Evolutionary conservation across 2,797 vertebrate genomes (phyloP).

Genomic region (Strix occidentalis): DNA sequence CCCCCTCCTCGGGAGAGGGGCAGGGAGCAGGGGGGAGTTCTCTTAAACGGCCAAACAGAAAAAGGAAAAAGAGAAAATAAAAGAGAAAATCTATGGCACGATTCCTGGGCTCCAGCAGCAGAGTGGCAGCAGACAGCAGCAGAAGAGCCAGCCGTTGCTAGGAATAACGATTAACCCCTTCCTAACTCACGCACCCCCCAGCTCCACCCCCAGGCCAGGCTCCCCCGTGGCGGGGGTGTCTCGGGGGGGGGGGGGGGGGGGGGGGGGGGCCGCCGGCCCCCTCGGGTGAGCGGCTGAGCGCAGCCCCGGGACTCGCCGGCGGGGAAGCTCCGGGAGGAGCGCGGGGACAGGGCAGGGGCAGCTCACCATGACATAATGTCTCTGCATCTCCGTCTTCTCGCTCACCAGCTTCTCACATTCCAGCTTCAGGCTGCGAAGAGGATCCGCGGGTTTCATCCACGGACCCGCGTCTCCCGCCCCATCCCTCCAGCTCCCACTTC

Average conservation of each 20-base stretch:
- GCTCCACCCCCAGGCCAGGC: neutral
- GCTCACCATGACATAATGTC: constrained; percentile 84
- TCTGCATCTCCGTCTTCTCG: constrained; percentile 86
- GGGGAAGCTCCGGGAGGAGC: neutral
- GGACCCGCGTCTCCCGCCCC: neutral
- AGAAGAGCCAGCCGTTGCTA: neutral
- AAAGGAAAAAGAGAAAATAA: neutral
- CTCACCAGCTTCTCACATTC: constrained; percentile 85
- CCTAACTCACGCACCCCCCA: neutral
- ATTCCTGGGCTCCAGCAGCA: neutral
- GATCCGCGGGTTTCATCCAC: neutral
- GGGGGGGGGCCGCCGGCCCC: neutral
- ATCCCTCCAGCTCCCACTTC: neutral
- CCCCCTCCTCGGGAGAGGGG: neutral
- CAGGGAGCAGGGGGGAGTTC: neutral
- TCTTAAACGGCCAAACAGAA: neutral
- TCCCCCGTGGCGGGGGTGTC: accelerated
- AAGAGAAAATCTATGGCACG: neutral
- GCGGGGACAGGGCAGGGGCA: neutral
- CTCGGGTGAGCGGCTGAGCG: accelerated
- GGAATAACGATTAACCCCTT: constrained; percentile 3
- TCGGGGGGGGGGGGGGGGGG: neutral
- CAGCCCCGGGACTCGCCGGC: neutral
- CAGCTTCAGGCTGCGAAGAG: constrained; percentile 79
- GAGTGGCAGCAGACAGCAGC: neutral